A percentile compares a stretch with the other conserved stretches of the same genome.
Conservation (phyloP, 1,140 invertebrate species). For the Cherax quadricarinatus region DNA sequence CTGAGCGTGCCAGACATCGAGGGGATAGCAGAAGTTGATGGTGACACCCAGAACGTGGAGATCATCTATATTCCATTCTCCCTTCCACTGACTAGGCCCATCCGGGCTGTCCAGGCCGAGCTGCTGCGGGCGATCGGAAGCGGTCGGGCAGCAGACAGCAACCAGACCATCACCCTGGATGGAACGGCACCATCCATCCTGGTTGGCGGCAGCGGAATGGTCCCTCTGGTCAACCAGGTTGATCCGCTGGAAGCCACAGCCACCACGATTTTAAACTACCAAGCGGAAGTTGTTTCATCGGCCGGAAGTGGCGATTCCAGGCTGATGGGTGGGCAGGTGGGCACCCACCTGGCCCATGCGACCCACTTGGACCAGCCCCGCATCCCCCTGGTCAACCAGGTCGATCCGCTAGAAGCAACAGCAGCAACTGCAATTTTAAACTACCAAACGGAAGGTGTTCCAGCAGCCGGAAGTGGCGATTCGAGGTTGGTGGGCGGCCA, state of each 20-base stretch:
- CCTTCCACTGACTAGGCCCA: slow-evolving; percentile 44
- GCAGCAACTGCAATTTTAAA: no score
- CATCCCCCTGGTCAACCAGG: no score
- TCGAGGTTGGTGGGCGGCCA: no score
- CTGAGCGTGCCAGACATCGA: slow-evolving; percentile 30
- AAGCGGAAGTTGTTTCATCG: no score
- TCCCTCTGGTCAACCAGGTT: slow-evolving; percentile 37
- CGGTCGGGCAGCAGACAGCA: background rate
- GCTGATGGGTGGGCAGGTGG: no score
- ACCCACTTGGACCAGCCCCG: no score
- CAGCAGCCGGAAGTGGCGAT: no score
- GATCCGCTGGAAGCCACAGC: background rate
- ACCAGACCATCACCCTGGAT: slow-evolving; percentile 57
- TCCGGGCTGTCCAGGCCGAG: slow-evolving; percentile 60
- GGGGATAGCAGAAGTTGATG: slow-evolving; percentile 16
- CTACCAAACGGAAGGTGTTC: no score
- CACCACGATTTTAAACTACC: background rate
- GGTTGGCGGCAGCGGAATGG: slow-evolving; percentile 41
- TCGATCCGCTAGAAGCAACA: no score
- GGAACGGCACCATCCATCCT: slow-evolving; percentile 47
- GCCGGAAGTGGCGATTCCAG: no score
- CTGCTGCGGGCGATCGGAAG: slow-evolving; percentile 49
- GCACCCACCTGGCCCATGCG: no score
- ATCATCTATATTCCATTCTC: slow-evolving; percentile 62
- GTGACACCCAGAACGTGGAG: slow-evolving; percentile 57